phyloP scores from a whole-genome alignment of 2,113 vertebrate species.

The Psophia crepitans region DNA sequence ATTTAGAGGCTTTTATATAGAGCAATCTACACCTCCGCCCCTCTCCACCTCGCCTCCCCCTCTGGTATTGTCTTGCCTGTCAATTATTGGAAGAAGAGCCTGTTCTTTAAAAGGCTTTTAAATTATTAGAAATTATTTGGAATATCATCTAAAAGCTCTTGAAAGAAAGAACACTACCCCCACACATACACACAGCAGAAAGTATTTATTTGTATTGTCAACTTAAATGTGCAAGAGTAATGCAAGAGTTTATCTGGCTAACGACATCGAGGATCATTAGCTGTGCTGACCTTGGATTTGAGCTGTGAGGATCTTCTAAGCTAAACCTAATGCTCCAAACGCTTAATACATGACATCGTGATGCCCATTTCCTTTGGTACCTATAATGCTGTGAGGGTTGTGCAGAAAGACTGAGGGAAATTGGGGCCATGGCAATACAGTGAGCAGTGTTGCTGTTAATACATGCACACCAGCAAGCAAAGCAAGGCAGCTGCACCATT shows the following conservation, averaged over 20 bases:
- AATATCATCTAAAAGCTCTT: conserved; percentile 73
- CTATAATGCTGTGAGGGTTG: not conserved
- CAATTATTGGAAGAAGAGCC: conserved; percentile 72
- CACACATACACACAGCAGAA: conserved; percentile 44
- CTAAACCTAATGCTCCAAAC: not conserved
- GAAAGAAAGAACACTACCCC: conserved; percentile 50
- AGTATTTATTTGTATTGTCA: conserved; percentile 56
- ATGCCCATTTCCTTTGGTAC: not conserved
- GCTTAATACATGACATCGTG: accelerated
- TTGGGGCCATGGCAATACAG: not conserved
- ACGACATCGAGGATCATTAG: not conserved
- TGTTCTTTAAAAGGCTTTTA: conserved; percentile 74
- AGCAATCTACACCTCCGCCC: conserved; percentile 73
- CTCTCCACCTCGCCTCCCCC: conserved; percentile 67
- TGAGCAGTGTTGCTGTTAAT: not conserved
- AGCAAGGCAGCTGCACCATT: conserved; percentile 29
- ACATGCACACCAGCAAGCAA: not conserved
- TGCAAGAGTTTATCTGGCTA: not conserved
- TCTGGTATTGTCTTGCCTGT: conserved; percentile 71
- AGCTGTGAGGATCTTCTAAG: not conserved
- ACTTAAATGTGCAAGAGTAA: not conserved
- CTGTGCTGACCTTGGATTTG: not conserved
- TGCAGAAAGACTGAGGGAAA: not conserved
- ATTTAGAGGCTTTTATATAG: conserved; percentile 72
- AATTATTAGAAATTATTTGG: conserved; percentile 74